Percentiles rank a stretch among this genome's conserved stretches.
These are phyloP conservation scores for Eristalis intricaria DNA, from an alignment of 2,888 invertebrate species.

Conservation along the genomic window DNA sequence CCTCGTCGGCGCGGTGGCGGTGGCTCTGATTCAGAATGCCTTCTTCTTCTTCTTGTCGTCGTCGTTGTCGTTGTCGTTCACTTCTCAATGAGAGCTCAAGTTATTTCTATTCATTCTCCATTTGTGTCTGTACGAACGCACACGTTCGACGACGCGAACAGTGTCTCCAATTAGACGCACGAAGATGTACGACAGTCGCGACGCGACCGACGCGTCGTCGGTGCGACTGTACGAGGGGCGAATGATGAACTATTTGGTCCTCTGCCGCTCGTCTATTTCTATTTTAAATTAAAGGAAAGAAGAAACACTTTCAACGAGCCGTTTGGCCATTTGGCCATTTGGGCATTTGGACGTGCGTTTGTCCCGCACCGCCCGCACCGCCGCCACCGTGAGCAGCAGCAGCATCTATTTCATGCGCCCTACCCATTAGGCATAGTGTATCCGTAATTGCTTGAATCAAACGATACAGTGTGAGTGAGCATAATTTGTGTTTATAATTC, in stretches of 20 bases:
- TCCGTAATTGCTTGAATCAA: slow-evolving; percentile 41
- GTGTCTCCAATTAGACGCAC: background rate
- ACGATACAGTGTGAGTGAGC: background rate
- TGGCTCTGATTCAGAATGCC: background rate
- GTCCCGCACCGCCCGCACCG: slow-evolving; percentile 2
- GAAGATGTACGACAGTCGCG: background rate
- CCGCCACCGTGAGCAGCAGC: too few relatives aligned
- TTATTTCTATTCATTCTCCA: slow-evolving; percentile 58
- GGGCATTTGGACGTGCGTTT: background rate
- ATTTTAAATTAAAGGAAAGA: background rate
- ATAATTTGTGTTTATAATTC: background rate
- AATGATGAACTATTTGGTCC: background rate
- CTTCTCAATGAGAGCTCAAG: slow-evolving; percentile 58
- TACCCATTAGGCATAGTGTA: slow-evolving; percentile 55
- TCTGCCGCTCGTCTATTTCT: background rate
- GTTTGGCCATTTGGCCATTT: background rate
- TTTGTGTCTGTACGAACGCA: background rate
- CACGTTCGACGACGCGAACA: background rate
- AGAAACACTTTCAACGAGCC: background rate
- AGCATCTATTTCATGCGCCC: slow-evolving; percentile 46
- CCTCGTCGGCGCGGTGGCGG: background rate
- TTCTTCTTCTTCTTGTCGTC: background rate
- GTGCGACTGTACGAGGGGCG: background rate
- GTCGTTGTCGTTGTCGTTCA: background rate
- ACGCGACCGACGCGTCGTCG: background rate